Percentiles rank a stretch among this genome's conserved stretches.
phyloP scores from a whole-genome alignment of 2,113 vertebrate genomes.

The Pterocles burchelli region DNA sequence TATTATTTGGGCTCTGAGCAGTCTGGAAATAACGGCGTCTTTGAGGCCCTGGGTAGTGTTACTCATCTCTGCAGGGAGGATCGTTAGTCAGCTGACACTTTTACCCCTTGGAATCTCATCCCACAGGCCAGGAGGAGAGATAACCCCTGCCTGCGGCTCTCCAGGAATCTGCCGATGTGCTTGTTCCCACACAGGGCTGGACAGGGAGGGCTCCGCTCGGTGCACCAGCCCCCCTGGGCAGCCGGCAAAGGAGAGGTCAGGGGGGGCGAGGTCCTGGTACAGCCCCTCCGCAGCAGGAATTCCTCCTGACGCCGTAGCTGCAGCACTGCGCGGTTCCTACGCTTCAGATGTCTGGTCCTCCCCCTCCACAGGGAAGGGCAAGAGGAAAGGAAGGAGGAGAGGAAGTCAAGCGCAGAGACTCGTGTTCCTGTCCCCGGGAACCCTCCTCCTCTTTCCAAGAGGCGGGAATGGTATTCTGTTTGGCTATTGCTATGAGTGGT shows the following conservation, averaged over 20 bases:
- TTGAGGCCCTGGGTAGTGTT: background rate
- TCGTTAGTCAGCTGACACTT: background rate
- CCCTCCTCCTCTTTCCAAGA: background rate
- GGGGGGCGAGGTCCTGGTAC: background rate
- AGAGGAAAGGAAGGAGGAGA: background rate
- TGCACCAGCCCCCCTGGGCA: background rate
- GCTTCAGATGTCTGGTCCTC: background rate
- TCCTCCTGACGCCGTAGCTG: background rate
- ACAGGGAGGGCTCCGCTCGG: background rate
- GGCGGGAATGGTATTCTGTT: background rate
- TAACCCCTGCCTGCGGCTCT: background rate
- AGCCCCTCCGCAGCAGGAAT: background rate
- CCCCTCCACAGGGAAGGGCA: background rate
- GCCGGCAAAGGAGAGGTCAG: background rate
- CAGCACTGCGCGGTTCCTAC: background rate
- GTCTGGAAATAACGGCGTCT: background rate
- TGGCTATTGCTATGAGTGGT: background rate
- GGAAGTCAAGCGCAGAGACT: background rate
- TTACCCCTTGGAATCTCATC: background rate
- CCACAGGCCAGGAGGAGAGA: background rate
- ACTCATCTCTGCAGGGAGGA: background rate
- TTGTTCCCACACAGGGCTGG: background rate
- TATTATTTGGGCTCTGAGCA: background rate
- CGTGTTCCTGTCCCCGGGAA: background rate
- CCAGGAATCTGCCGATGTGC: background rate